Evolutionary conservation across 2,888 invertebrate genomes (phyloP).

Genomic region (Erebia ligea): DNA sequence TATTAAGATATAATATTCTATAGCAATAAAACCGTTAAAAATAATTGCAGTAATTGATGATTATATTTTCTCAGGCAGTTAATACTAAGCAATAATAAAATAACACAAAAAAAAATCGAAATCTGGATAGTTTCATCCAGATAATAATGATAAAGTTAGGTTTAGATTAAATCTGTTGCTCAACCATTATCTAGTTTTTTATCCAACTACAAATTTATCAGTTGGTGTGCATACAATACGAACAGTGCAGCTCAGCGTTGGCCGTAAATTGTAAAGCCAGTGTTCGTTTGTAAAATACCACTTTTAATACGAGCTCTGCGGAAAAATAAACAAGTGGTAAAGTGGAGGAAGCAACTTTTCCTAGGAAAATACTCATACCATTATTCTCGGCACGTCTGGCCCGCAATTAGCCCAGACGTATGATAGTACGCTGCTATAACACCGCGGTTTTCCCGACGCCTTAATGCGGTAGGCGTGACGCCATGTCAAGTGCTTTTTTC

Average conservation of each 20-base stretch:
- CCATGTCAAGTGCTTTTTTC: conserved; percentile 59
- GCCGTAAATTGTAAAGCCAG: background rate
- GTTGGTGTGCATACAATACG: background rate
- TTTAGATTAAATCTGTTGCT: background rate
- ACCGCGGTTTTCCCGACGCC: conserved; percentile 48
- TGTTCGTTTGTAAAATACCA: conserved; percentile 18
- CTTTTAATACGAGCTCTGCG: conserved; percentile 14
- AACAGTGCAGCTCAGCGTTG: background rate
- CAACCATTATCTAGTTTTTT: background rate
- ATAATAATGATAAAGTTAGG: no score
- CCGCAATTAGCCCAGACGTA: conserved; percentile 61
- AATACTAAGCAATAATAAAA: no score
- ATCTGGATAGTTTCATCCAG: no score
- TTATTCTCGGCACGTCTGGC: conserved; percentile 64
- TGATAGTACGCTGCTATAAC: conserved; percentile 48
- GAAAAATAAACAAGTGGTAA: conserved; percentile 27
- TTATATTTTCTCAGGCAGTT: no score
- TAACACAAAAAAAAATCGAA: no score
- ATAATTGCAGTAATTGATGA: no score
- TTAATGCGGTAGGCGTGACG: conserved; percentile 63
- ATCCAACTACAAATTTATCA: background rate
- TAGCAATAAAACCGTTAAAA: no score
- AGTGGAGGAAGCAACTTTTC: conserved; percentile 44
- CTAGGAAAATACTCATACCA: conserved; percentile 44
- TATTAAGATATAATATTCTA: no score